These are phyloP conservation scores for Mixornis gularis DNA, from an alignment of 2,113 vertebrate species.

Conservation along the genomic window DNA sequence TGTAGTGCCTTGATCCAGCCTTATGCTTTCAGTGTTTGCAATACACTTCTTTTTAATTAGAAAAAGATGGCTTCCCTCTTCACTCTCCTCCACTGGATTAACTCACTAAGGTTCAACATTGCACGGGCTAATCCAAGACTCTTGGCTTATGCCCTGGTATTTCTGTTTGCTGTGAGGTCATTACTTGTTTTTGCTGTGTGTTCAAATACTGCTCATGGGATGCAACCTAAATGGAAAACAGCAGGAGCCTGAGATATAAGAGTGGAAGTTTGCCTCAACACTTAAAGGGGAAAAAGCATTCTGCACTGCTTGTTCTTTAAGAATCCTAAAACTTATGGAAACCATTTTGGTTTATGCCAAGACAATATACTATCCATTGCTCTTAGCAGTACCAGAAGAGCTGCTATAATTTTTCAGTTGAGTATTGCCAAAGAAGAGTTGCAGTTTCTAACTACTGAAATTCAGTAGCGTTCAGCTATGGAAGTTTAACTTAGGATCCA, in stretches of 20 bases:
- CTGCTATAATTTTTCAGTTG: not conserved
- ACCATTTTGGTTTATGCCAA: not conserved
- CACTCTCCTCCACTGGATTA: not conserved
- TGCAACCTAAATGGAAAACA: not conserved
- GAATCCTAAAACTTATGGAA: not conserved
- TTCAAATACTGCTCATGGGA: not conserved
- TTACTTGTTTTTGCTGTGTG: not conserved
- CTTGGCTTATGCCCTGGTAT: not conserved
- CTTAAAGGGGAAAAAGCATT: not conserved
- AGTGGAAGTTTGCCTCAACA: not conserved
- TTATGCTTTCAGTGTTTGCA: not conserved
- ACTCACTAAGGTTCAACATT: not conserved
- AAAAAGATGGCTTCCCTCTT: not conserved
- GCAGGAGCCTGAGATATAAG: not conserved
- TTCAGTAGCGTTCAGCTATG: not conserved
- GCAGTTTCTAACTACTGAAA: not conserved
- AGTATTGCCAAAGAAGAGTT: not conserved
- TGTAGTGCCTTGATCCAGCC: not conserved
- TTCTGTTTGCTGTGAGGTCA: not conserved
- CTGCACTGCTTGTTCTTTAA: not conserved
- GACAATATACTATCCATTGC: not conserved
- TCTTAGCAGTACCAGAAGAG: not conserved
- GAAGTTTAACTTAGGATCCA: not conserved
- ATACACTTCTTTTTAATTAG: not conserved
- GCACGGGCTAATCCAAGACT: not conserved